Percentiles rank a stretch among this genome's conserved stretches.
Conservation (phyloP, 2,113 vertebrate species). For the Ctenomys sociabilis region DNA sequence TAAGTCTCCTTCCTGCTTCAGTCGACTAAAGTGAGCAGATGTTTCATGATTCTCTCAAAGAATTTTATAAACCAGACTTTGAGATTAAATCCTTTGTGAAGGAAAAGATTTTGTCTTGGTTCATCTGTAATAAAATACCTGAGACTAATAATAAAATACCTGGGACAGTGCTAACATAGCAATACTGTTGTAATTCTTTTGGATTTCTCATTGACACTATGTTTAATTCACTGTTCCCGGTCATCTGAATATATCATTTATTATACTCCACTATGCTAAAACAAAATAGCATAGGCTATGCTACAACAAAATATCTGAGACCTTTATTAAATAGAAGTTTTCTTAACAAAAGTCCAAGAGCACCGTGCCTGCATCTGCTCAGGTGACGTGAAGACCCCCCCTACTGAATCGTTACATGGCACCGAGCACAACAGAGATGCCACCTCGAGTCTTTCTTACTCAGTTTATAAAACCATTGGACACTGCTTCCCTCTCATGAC, state of each 20-base stretch:
- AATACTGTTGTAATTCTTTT: not conserved
- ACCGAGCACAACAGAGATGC: not conserved
- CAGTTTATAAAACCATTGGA: not conserved
- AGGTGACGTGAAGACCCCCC: not conserved
- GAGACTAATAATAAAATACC: too few relatives aligned
- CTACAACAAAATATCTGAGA: not conserved
- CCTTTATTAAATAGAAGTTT: not conserved
- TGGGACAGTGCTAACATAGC: too few relatives aligned
- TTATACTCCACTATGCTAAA: too few relatives aligned
- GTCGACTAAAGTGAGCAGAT: not conserved
- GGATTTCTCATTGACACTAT: slow-evolving; percentile 20
- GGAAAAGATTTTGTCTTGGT: not conserved
- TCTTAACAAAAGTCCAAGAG: not conserved
- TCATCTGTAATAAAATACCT: not conserved
- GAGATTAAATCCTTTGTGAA: not conserved
- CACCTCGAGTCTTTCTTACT: not conserved
- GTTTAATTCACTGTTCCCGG: not conserved
- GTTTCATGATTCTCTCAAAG: slow-evolving; percentile 26
- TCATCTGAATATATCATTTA: not conserved
- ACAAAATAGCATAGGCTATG: not conserved
- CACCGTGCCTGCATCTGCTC: not conserved
- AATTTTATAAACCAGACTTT: not conserved
- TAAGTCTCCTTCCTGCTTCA: slow-evolving; percentile 13
- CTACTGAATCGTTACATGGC: not conserved
- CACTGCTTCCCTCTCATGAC: not conserved